Conservation (phyloP, 2,888 invertebrate species). For the Notodonta dromedarius region DNA sequence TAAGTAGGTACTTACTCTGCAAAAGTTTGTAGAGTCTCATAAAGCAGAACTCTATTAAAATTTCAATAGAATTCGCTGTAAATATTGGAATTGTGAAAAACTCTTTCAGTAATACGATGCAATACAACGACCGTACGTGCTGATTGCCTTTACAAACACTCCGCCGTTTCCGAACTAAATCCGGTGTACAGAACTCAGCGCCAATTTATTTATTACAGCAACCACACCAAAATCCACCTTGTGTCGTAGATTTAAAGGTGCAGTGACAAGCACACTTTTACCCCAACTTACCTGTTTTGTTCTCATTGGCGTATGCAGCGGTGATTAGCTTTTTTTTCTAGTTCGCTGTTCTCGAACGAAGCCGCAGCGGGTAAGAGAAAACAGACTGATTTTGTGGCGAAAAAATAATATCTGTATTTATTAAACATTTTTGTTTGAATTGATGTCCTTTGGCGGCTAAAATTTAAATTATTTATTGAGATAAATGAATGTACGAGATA, state of each 20-base stretch:
- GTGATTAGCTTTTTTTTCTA: constrained; percentile 50
- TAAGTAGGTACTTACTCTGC: too few species aligned
- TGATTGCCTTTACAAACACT: constrained; percentile 51
- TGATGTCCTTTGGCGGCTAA: too few species aligned
- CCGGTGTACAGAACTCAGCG: constrained; percentile 26
- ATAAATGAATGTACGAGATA: too few species aligned
- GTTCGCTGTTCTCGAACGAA: constrained; percentile 32
- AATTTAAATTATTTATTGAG: too few species aligned
- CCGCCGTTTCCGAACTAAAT: constrained; percentile 45
- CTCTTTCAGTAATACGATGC: background rate
- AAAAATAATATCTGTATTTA: constrained; percentile 25
- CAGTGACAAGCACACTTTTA: constrained; percentile 14
- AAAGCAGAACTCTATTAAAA: background rate
- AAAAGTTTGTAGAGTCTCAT: too few species aligned
- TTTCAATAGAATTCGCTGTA: background rate
- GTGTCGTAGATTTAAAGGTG: background rate
- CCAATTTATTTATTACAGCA: constrained; percentile 20
- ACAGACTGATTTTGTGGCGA: constrained; percentile 36
- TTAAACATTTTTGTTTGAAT: constrained; percentile 3
- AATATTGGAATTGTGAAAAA: background rate
- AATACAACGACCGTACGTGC: constrained; percentile 28
- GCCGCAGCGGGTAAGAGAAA: constrained; percentile 43
- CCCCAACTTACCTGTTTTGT: constrained; percentile 38
- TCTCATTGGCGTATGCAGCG: constrained; percentile 37
- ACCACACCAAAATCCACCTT: constrained; percentile 18